Evolutionary conservation across 2,888 invertebrate species (phyloP), one percentile per base, ranked within the genome.

Genomic region (Pseudococcus viburni): DNA sequence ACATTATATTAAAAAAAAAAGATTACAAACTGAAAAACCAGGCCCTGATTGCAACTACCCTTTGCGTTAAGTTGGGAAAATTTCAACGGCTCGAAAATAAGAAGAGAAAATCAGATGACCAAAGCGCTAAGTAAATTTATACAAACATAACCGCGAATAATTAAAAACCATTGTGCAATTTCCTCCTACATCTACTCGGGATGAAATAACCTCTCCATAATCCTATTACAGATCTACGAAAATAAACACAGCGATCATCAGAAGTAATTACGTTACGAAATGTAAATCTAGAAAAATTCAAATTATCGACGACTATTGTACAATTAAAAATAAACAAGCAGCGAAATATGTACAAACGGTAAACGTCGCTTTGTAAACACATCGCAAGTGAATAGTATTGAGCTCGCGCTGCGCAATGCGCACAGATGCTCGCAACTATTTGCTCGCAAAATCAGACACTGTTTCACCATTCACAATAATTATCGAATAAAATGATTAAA

Each of bases 181-280:
- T 90, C 90, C 95, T 94, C 93, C 94, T 94, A 93, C 94, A 94
- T 93, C 94, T 94, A 93, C 94, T 95, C 93, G 94, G 94, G 94
- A 94, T 95, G 93, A 95, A 95, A 94, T 94, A 95, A 93, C 95
- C 95, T 93, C 94, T 95, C 95, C 95, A 95, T 93, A 94, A 94
- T 93, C 95, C 95, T 94, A 95, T 94, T 93, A 95, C 94, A 94
- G 94, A 94, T 93, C 94, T 95, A 93, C 93, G 93, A 92, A 93
- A 93, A 93, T 92, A 93, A 51, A 88, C 33, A 55, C 22, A 88
- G 17, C 33, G 88, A 80, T 88, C 48, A 83, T 80, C 42, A 22
- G 42, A 33, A 83, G 33, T 80, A 11, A 42, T 68, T 51, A 42
- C 83, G 48, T 80, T 59, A 83, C 59, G 48, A 88, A 59, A 55